Conservation (phyloP, 1,140 invertebrate species). For the Hypothenemus hampei region DNA sequence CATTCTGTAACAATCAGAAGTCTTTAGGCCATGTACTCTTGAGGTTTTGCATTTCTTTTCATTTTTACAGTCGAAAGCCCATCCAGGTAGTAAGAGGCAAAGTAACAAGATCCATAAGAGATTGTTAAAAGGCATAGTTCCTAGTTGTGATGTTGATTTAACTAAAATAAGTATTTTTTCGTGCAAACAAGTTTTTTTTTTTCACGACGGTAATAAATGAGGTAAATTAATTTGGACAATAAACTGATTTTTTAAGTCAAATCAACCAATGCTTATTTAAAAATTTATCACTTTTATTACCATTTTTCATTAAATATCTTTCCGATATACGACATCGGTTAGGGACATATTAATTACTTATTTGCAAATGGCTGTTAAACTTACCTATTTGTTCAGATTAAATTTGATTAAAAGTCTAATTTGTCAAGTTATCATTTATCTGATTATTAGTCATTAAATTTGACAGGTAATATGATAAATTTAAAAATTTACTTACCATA, state of each 20-base stretch:
- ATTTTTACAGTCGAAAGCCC: conserved; percentile 21
- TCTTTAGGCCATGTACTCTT: conserved; percentile 29
- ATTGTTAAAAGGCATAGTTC: not conserved
- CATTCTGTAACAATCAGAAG: conserved; percentile 33
- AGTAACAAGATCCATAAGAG: conserved; percentile 8
- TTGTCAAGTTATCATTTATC: not conserved
- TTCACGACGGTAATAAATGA: not conserved
- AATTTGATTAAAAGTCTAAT: too few species aligned
- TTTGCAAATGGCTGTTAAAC: too few species aligned
- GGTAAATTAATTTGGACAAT: too few species aligned
- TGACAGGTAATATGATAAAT: not conserved
- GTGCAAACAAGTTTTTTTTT: not conserved
- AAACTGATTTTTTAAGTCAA: too few species aligned
- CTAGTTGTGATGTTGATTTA: not conserved
- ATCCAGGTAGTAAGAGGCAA: not conserved
- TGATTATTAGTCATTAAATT: not conserved
- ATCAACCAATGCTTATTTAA: too few species aligned
- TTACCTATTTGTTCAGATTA: too few species aligned
- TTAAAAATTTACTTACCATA: not conserved
- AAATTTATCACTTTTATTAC: too few species aligned
- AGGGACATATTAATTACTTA: too few species aligned
- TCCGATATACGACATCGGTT: too few species aligned
- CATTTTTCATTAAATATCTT: too few species aligned
- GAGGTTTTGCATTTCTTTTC: conserved; percentile 29
- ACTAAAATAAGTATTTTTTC: not conserved